Evolutionary conservation across 1,140 invertebrate genomes (phyloP).

Genomic region (Thrips palmi): DNA sequence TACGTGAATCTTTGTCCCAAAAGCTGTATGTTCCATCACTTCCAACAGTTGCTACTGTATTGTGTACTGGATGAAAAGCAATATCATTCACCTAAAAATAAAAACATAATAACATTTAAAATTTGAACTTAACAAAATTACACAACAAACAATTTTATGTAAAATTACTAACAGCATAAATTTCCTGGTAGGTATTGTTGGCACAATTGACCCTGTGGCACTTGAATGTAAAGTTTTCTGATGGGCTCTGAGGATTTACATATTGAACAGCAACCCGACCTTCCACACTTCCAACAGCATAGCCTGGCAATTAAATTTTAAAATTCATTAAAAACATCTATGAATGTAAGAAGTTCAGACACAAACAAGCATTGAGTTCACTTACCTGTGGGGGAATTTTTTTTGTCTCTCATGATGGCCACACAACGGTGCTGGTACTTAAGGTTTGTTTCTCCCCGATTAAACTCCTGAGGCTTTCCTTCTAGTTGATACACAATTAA

Average conservation of each 20-base stretch:
- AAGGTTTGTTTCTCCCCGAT: constrained; percentile 83
- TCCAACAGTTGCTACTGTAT: constrained; percentile 92
- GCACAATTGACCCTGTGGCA: constrained; percentile 89
- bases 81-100: constrained; percentile 96
- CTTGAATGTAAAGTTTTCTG: constrained; percentile 99
- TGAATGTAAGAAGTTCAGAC: no score
- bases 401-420: constrained; percentile 81
- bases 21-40: constrained; percentile 95
- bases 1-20: constrained; percentile 98
- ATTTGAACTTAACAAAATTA: no score
- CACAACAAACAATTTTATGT: no score
- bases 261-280: constrained; percentile 94
- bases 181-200: constrained; percentile 61
- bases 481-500: constrained; percentile 92
- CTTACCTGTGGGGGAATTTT: constrained; percentile 37
- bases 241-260: constrained; percentile 78
- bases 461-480: constrained; percentile 81
- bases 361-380: no score
- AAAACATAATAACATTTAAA: no score
- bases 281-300: constrained; percentile 86
- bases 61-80: constrained; percentile 92
- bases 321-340: no score
- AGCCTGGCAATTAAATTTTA: no score
- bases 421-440: constrained; percentile 92
- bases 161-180: constrained; percentile 43